Evolutionary conservation across 2,113 vertebrate species (phyloP).

Genomic region (Heliornis fulica): DNA sequence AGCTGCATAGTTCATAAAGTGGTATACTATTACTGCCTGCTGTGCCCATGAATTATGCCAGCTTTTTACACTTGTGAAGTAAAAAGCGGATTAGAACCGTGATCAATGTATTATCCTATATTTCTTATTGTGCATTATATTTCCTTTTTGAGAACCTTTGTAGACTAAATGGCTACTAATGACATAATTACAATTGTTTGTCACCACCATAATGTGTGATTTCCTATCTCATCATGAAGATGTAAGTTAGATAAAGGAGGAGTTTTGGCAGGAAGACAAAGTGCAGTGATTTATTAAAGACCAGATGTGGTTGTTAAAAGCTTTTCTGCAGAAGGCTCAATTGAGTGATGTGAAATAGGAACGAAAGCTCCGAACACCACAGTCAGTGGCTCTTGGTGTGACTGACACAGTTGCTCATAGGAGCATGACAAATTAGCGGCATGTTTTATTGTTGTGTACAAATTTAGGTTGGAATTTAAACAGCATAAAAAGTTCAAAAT

Average conservation of each 20-base stretch:
- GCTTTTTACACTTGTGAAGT: slow-evolving; percentile 80
- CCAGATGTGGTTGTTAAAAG: slow-evolving; percentile 89
- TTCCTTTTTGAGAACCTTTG: slow-evolving; percentile 82
- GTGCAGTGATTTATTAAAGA: slow-evolving; percentile 90
- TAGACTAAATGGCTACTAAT: slow-evolving; percentile 89
- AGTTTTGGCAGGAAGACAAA: slow-evolving; percentile 91
- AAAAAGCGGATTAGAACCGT: slow-evolving; percentile 77
- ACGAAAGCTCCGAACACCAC: slow-evolving; percentile 34
- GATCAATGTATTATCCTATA: slow-evolving; percentile 82
- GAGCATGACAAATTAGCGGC: slow-evolving; percentile 65
- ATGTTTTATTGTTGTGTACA: slow-evolving; percentile 73
- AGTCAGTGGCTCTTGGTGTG: slow-evolving; percentile 66
- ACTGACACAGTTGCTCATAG: slow-evolving; percentile 67
- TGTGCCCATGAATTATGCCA: slow-evolving; percentile 79
- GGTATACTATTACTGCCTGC: slow-evolving; percentile 81
- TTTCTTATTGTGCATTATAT: slow-evolving; percentile 79
- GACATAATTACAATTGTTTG: slow-evolving; percentile 95
- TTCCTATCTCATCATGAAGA: slow-evolving; percentile 92
- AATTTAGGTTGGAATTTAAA: slow-evolving; percentile 64
- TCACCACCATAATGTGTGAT: slow-evolving; percentile 88
- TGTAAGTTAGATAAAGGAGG: slow-evolving; percentile 93
- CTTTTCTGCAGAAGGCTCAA: slow-evolving; percentile 79
- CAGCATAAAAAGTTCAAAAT: slow-evolving; percentile 52
- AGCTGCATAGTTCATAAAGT: slow-evolving; percentile 81
- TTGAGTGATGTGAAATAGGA: slow-evolving; percentile 75